These are phyloP conservation scores for Alethe diademata DNA, from an alignment of 2,113 vertebrate species.

Conservation along the genomic window DNA sequence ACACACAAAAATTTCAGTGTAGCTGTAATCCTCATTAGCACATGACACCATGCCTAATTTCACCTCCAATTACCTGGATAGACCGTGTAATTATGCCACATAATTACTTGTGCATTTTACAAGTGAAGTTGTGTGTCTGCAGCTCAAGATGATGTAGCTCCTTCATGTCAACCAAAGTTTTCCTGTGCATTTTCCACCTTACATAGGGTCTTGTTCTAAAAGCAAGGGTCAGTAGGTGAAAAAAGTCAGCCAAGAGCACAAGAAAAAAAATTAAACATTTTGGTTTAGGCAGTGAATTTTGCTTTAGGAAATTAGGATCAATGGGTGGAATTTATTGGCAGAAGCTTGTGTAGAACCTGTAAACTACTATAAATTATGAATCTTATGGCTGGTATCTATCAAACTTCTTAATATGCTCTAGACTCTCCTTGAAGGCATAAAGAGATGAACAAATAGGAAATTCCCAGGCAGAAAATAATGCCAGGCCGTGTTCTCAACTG, in stretches of 20 bases:
- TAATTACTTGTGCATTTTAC: constrained; percentile 13
- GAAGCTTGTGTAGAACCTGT: neutral
- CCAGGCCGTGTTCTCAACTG: neutral
- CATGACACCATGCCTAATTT: constrained; percentile 35
- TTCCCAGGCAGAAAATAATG: neutral
- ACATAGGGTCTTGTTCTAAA: neutral
- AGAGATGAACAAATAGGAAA: constrained; percentile 1
- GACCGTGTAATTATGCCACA: constrained; percentile 18
- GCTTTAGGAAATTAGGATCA: neutral
- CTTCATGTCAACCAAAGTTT: neutral
- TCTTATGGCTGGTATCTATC: neutral
- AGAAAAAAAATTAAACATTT: neutral
- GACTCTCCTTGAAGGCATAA: neutral
- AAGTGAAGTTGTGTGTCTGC: neutral
- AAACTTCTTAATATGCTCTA: neutral
- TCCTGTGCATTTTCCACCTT: neutral
- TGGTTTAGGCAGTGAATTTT: neutral
- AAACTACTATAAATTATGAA: neutral
- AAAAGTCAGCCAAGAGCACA: neutral
- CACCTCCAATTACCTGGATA: constrained; percentile 37
- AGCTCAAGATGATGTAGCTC: neutral
- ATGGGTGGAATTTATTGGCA: neutral
- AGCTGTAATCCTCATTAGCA: constrained; percentile 39
- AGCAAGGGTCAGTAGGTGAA: neutral
- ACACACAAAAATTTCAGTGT: constrained; percentile 14